These are phyloP conservation scores for Lacanobia oleracea DNA, from an alignment of 2,888 invertebrate species.

Conservation along the genomic window DNA sequence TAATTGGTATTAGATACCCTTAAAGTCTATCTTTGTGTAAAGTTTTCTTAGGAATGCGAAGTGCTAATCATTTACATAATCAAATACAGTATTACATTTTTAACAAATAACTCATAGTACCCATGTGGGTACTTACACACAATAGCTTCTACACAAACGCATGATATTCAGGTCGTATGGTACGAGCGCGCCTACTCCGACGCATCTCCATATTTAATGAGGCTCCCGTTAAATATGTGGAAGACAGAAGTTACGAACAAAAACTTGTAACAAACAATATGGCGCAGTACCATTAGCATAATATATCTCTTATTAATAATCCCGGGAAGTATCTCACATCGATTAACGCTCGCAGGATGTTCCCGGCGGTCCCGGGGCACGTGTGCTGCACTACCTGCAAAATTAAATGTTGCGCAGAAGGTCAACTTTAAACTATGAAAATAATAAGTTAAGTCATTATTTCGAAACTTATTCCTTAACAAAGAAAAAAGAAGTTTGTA, in stretches of 20 bases:
- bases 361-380: conserved; percentile 39
- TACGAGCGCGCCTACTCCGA: conserved; percentile 13
- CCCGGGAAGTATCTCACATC: conserved; percentile 52
- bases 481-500: no score
- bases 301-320: conserved; percentile 66
- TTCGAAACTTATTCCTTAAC: neutral
- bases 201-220: conserved; percentile 54
- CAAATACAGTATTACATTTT: neutral
- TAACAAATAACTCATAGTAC: neutral
- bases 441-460: neutral
- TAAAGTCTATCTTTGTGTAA: neutral
- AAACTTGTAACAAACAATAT: conserved; percentile 64
- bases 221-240: conserved; percentile 53
- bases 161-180: conserved; percentile 4
- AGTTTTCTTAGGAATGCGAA: neutral
- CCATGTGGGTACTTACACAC: neutral
- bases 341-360: conserved; percentile 56
- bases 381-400: conserved; percentile 14
- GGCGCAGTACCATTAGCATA: conserved; percentile 63
- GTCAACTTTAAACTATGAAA: conserved; percentile 1
- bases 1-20: neutral
- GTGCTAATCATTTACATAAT: neutral
- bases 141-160: neutral
- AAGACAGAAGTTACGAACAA: conserved; percentile 52
- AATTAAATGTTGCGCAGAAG: conserved; percentile 22